Evolutionary conservation across 2,113 vertebrate species (phyloP).

Genomic region (Cryptomyrus ogoouensis): DNA sequence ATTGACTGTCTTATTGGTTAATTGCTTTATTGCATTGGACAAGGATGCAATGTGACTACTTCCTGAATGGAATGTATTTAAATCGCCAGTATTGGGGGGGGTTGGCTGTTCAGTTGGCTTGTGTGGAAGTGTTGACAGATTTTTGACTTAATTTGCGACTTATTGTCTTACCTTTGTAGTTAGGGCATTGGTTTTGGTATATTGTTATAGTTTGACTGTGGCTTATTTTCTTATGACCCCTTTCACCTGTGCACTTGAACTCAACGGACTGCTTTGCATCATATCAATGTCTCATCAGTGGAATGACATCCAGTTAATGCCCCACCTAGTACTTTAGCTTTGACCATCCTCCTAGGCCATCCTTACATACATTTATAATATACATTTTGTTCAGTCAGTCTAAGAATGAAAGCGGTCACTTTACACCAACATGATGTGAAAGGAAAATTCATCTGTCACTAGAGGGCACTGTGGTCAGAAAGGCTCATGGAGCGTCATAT

Average conservation of each 20-base stretch:
- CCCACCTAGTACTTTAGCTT: neutral
- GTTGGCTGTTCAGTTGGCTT: too few species aligned
- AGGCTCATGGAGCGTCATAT: neutral
- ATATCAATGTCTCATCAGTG: neutral
- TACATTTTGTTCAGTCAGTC: neutral
- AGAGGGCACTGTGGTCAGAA: slow-evolving; percentile 5
- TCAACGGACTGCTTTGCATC: neutral
- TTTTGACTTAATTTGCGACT: neutral
- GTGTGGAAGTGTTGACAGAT: neutral
- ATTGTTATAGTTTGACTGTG: neutral
- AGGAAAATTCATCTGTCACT: neutral
- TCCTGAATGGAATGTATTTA: neutral
- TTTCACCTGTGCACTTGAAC: neutral
- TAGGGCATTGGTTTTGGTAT: neutral
- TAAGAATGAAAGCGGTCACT: neutral
- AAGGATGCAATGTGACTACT: too few species aligned
- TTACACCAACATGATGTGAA: neutral
- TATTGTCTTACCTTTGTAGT: neutral
- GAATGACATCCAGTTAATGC: neutral
- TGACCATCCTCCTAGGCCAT: neutral
- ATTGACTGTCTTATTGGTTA: neutral
- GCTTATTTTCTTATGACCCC: neutral
- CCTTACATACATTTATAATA: neutral
- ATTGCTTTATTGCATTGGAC: too few species aligned
- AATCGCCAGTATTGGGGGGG: neutral